These are phyloP conservation scores for Anarsia innoxiella DNA, from an alignment of 2,888 invertebrate genomes.

Conservation along the genomic window DNA sequence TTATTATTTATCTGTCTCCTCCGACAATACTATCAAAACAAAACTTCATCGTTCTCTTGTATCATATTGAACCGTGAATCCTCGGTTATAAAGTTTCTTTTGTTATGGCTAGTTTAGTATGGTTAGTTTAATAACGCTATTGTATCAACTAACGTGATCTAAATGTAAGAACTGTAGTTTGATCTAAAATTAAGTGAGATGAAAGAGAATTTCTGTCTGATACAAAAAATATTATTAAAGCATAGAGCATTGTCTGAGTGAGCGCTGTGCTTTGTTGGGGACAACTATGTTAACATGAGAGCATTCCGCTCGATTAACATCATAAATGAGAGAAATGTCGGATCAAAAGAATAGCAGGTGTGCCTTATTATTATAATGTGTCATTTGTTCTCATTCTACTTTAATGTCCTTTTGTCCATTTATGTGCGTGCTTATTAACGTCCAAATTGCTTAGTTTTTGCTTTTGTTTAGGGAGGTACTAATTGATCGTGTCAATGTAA, in stretches of 20 bases:
- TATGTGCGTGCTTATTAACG: constrained; percentile 45
- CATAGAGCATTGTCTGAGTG: constrained; percentile 58
- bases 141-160: constrained; percentile 30
- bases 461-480: constrained; percentile 32
- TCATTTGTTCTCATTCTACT: constrained; percentile 58
- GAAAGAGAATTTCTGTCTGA: constrained; percentile 67
- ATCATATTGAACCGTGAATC: constrained; percentile 25
- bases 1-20: constrained; percentile 69
- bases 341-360: constrained; percentile 75
- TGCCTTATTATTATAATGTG: constrained; percentile 70
- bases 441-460: constrained; percentile 31
- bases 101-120: too few species aligned
- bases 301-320: constrained; percentile 69
- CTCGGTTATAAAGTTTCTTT: constrained; percentile 30
- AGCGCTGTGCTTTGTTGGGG: constrained; percentile 52
- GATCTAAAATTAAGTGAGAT: constrained; percentile 72
- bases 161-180: constrained; percentile 69
- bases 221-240: constrained; percentile 71
- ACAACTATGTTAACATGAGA: constrained; percentile 62
- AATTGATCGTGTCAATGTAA: constrained; percentile 32
- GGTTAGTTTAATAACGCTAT: constrained; percentile 37
- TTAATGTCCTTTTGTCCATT: constrained; percentile 47
- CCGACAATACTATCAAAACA: constrained; percentile 37
- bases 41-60: too few species aligned
- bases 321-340: constrained; percentile 74